Evolutionary conservation across 2,888 invertebrate genomes (phyloP).

Genomic region (Trachelus tabidus): DNA sequence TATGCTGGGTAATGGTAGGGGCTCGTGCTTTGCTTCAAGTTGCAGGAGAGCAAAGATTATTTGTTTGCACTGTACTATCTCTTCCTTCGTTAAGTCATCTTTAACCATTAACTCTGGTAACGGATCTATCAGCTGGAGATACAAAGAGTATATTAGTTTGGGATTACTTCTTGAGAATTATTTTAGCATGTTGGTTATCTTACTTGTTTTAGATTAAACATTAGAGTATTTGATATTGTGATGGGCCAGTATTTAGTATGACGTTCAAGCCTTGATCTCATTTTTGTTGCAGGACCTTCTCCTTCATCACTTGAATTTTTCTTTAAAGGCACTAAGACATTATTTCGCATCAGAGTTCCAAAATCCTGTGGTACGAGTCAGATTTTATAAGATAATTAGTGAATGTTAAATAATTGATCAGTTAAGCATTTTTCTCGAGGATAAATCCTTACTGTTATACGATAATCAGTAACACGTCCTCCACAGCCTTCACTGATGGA

Average conservation of each 20-base stretch:
- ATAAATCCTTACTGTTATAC: constrained; percentile 69
- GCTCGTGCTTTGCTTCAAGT: constrained; percentile 86
- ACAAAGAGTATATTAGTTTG: background rate
- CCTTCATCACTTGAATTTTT: constrained; percentile 58
- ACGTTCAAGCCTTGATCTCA: constrained; percentile 78
- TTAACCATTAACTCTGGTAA: constrained; percentile 83
- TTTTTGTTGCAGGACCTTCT: constrained; percentile 72
- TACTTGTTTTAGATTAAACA: constrained; percentile 84
- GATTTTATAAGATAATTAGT: background rate
- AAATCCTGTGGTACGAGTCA: constrained; percentile 74
- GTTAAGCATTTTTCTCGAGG: background rate
- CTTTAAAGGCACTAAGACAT: constrained; percentile 80
- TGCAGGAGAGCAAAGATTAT: constrained; percentile 84
- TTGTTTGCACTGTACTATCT: constrained; percentile 87
- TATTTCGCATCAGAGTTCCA: constrained; percentile 87
- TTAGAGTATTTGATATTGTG: constrained; percentile 87
- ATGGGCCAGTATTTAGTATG: constrained; percentile 90
- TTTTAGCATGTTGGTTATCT: constrained; percentile 42
- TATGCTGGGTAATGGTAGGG: constrained; percentile 78
- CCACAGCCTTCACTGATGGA: constrained; percentile 95
- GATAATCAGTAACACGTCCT: constrained; percentile 93
- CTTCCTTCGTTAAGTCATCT: constrained; percentile 85
- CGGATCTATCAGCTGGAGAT: constrained; percentile 80
- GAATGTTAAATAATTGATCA: background rate
- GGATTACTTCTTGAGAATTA: background rate